Evolutionary conservation across 2,888 invertebrate genomes (phyloP).

Genomic region (Acleris sparsana): DNA sequence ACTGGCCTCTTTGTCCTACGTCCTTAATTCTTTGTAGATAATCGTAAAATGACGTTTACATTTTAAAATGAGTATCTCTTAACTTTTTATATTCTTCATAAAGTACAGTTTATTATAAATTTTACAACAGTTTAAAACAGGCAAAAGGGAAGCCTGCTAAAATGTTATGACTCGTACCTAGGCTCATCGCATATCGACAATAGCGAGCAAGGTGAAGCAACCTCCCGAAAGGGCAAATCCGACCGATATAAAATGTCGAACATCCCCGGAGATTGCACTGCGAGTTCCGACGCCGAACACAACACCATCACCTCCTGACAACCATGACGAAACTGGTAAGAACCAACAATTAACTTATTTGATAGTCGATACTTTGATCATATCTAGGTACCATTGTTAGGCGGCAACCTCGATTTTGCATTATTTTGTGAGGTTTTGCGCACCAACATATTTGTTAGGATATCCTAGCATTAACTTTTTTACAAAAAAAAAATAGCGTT

Average conservation of each 20-base stretch:
- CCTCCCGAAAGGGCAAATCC: constrained; percentile 74
- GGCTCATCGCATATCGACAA: constrained; percentile 61
- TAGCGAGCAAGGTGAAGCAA: constrained; percentile 78
- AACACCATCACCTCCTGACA: constrained; percentile 53
- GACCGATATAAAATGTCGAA: constrained; percentile 73
- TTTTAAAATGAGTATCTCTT: too few relatives aligned
- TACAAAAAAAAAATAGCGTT: too few relatives aligned
- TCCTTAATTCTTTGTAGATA: too few relatives aligned
- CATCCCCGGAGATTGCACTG: constrained; percentile 70
- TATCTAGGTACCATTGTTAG: constrained; percentile 1
- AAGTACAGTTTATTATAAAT: too few relatives aligned
- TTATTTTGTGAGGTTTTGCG: too few relatives aligned
- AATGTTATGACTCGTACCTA: constrained; percentile 53
- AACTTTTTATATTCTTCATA: too few relatives aligned
- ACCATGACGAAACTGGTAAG: constrained; percentile 72
- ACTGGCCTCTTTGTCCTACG: too few relatives aligned
- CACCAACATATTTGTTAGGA: too few relatives aligned
- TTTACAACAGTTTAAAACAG: too few relatives aligned
- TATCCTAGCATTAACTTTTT: too few relatives aligned
- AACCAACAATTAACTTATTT: constrained; percentile 34
- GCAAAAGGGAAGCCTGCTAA: constrained; percentile 15
- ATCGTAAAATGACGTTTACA: too few relatives aligned
- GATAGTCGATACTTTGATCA: background rate
- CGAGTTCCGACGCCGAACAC: constrained; percentile 52
- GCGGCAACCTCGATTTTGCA: background rate